A percentile compares a stretch with the other conserved stretches of the same genome.
These are phyloP conservation scores for Euura lappo DNA, from an alignment of 1,140 invertebrate species.

Conservation along the genomic window DNA sequence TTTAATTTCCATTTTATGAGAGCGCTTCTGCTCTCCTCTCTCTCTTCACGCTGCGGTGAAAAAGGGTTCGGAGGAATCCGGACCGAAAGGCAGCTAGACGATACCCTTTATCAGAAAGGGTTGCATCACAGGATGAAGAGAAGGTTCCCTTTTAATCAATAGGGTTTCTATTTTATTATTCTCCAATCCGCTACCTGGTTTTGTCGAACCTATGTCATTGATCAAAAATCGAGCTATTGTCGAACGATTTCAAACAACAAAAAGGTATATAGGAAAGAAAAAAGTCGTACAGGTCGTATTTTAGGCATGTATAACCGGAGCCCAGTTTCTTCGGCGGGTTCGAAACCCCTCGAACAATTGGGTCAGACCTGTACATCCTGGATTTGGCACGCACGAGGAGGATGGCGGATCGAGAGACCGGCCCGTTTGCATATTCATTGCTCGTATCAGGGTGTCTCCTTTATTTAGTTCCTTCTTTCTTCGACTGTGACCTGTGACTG, in stretches of 20 bases:
- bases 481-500: not conserved
- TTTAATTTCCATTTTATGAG: too few relatives aligned
- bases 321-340: not conserved
- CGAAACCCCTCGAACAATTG: not conserved
- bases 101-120: too few relatives aligned
- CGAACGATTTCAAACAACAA: not conserved
- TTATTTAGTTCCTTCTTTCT: not conserved
- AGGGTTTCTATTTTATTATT: conserved; percentile 8
- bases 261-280: not conserved
- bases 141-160: not conserved
- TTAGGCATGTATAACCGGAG: not conserved
- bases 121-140: too few relatives aligned
- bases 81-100: too few relatives aligned
- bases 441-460: conserved; percentile 1
- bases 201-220: not conserved
- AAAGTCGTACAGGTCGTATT: not conserved
- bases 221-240: conserved; percentile 3
- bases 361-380: not conserved
- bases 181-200: not conserved
- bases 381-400: not conserved
- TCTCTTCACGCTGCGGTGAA: too few relatives aligned
- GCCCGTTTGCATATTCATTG: conserved; percentile 3
- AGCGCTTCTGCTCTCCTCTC: too few relatives aligned
- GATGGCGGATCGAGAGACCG: too few relatives aligned
- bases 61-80: too few relatives aligned